Evolutionary conservation across 35 echinoderm and acorn worm genomes (phyloP).

Genomic region (Ophioderma brevispina): DNA sequence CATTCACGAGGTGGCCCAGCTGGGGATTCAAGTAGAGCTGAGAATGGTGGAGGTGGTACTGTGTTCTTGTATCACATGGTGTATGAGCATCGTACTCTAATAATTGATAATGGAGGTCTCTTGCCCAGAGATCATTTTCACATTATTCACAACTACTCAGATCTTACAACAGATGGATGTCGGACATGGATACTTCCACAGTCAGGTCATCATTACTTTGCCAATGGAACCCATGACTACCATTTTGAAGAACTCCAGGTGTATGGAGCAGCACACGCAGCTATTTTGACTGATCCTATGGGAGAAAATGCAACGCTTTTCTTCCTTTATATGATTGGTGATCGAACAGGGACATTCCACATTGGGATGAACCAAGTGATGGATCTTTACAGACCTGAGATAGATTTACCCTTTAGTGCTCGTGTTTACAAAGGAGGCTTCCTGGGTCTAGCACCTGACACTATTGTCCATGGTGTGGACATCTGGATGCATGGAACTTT

Average conservation of each 20-base stretch:
- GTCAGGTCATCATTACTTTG: slow-evolving; percentile 83
- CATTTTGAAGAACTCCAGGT: slow-evolving; percentile 94
- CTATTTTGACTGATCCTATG: slow-evolving; percentile 79
- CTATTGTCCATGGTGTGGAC: slow-evolving; percentile 79
- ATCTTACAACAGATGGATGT: slow-evolving; percentile 71
- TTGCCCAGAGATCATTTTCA: slow-evolving; percentile 39
- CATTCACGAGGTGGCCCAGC: slow-evolving; percentile 74
- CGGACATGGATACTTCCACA: slow-evolving; percentile 86
- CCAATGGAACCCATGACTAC: slow-evolving; percentile 68
- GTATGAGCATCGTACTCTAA: slow-evolving; percentile 72
- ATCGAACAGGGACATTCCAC: slow-evolving; percentile 84
- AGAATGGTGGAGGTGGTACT: slow-evolving; percentile 88
- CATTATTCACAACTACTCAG: slow-evolving; percentile 57
- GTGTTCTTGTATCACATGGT: slow-evolving; percentile 84
- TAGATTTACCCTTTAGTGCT: slow-evolving; percentile 83
- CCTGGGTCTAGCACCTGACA: slow-evolving; percentile 80
- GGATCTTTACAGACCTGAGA: slow-evolving; percentile 77
- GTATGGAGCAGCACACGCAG: slow-evolving; percentile 78
- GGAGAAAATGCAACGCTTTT: slow-evolving; percentile 52
- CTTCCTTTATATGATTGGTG: slow-evolving; percentile 94
- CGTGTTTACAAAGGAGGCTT: slow-evolving; percentile 78
- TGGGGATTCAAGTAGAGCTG: slow-evolving; percentile 25
- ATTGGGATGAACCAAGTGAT: slow-evolving; percentile 68
- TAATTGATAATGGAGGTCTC: slow-evolving; percentile 88
- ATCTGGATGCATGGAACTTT: slow-evolving; percentile 84